These are phyloP conservation scores for Dendrophyllia cribrosa DNA, from an alignment of 64 coral and sea anemone genomes.

Conservation along the genomic window DNA sequence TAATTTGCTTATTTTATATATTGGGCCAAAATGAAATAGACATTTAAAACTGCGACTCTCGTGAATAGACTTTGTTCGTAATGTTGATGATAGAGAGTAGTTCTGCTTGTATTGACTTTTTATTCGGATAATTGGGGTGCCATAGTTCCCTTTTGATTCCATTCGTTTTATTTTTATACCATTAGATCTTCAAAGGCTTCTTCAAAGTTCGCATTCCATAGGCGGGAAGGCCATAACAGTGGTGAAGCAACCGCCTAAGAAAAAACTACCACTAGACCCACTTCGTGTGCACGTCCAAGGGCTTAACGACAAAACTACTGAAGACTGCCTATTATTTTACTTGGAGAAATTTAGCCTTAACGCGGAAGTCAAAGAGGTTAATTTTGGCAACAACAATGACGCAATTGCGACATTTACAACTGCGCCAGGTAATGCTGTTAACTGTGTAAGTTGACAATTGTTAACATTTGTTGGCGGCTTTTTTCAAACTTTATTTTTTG, in stretches of 20 bases:
- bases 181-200: constrained; percentile 11
- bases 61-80: no score
- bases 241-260: neutral
- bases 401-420: neutral
- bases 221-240: neutral
- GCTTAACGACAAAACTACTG: neutral
- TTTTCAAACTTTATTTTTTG: no score
- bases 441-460: no score
- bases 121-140: no score
- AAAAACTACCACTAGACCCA: constrained; percentile 1
- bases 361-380: neutral
- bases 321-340: neutral
- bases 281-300: neutral
- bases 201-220: neutral
- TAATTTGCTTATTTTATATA: no score
- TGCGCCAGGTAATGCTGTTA: neutral
- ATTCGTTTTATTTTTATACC: neutral
- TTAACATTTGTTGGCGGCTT: no score
- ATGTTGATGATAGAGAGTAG: no score
- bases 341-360: neutral
- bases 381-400: neutral
- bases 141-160: neutral
- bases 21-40: no score
- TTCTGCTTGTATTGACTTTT: no score
- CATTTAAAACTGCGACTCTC: no score